A percentile compares a stretch with the other conserved stretches of the same genome.
phyloP scores from a whole-genome alignment of 2,888 invertebrate species.

The Tipula unca region DNA sequence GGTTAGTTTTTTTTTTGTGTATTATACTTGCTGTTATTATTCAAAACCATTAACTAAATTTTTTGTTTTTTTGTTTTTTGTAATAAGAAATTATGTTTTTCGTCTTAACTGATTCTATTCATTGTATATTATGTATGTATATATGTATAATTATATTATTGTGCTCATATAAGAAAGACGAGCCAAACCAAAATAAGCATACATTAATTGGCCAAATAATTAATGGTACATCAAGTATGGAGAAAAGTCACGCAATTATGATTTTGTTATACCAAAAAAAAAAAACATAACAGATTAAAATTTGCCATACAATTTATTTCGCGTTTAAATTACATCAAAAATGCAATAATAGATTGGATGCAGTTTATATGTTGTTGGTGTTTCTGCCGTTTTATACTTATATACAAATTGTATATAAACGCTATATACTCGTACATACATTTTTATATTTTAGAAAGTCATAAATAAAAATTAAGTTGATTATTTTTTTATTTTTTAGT shows the following conservation, averaged over 20 bases:
- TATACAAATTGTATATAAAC: neutral
- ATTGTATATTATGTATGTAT: neutral
- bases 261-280: neutral
- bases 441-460: neutral
- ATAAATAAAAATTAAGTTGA: constrained; percentile 14
- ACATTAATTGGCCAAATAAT: constrained; percentile 8
- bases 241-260: constrained; percentile 8
- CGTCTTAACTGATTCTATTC: neutral
- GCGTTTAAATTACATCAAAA: neutral
- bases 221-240: constrained; percentile 8
- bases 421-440: neutral
- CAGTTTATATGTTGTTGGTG: neutral
- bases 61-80: neutral
- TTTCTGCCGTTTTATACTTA: neutral
- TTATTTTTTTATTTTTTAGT: neutral
- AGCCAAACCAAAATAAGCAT: neutral
- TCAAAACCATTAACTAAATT: neutral
- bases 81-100: neutral
- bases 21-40: neutral
- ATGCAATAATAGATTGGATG: constrained; percentile 14
- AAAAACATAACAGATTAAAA: neutral
- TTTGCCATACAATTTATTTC: neutral
- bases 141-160: neutral
- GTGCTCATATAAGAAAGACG: neutral
- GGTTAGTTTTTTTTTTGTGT: neutral